Evolutionary conservation across 2,797 vertebrate genomes (phyloP).

Genomic region (Florisuga fusca): DNA sequence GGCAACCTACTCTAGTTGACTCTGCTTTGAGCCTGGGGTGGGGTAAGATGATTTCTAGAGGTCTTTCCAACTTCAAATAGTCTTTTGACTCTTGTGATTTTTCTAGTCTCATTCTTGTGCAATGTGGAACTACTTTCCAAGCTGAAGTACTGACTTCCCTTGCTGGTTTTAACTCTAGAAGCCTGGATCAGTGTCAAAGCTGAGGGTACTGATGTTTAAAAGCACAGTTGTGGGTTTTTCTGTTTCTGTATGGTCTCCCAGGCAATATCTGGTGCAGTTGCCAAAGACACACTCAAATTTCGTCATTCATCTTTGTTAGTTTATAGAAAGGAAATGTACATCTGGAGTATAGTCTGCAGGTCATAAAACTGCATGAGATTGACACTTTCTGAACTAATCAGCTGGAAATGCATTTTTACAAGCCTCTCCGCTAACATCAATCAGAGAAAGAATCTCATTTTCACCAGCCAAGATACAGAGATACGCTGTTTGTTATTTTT

Average conservation of each 20-base stretch:
- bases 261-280: conserved; percentile 67
- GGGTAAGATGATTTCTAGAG: neutral
- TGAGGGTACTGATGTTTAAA: conserved; percentile 28
- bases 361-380: conserved; percentile 84
- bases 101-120: neutral
- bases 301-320: conserved; percentile 87
- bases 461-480: conserved; percentile 80
- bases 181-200: neutral
- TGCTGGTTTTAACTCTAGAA: conserved; percentile 6
- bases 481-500: conserved; percentile 83
- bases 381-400: conserved; percentile 87
- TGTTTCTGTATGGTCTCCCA: conserved; percentile 53
- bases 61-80: neutral
- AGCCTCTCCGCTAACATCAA: conserved; percentile 82
- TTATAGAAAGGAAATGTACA: conserved; percentile 87
- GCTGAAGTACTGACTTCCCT: neutral
- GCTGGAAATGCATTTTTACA: conserved; percentile 87
- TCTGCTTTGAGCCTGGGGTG: neutral
- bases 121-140: neutral
- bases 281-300: conserved; percentile 74
- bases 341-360: conserved; percentile 82
- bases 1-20: neutral
- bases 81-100: neutral
- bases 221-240: neutral
- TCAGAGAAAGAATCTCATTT: conserved; percentile 86